Conservation (phyloP, 2,797 vertebrate genomes). For the Anguilla obscura region DNA sequence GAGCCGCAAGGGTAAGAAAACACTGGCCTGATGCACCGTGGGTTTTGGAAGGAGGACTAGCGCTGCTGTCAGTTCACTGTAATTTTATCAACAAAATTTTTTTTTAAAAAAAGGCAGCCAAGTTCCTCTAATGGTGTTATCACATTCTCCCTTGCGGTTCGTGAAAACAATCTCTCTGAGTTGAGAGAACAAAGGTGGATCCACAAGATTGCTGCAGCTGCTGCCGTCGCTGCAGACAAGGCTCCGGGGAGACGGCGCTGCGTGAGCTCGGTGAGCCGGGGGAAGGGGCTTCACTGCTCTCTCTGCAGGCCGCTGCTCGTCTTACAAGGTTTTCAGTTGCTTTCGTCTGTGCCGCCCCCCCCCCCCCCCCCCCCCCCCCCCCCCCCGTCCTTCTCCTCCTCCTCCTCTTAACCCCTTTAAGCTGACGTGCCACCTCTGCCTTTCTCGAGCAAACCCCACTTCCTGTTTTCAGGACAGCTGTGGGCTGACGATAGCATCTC, state of each 20-base stretch:
- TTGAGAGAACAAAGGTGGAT: constrained; percentile 11
- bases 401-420: constrained; percentile 22
- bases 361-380: neutral
- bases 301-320: neutral
- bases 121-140: constrained; percentile 1
- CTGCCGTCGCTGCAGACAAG: neutral
- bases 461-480: constrained; percentile 76
- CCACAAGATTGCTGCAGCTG: neutral
- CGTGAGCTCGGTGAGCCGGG: neutral
- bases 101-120: neutral
- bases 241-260: neutral
- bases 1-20: neutral
- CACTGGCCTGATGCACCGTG: neutral
- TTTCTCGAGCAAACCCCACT: constrained; percentile 61
- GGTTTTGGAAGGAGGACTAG: neutral
- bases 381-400: neutral
- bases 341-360: neutral
- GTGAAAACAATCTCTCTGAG: constrained; percentile 3
- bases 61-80: neutral
- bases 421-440: constrained; percentile 46
- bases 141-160: neutral
- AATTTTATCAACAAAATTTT: neutral
- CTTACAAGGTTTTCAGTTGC: constrained; percentile 18
- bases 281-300: neutral
- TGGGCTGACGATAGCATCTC: constrained; percentile 80